Conservation (phyloP, 2,113 vertebrate species). For the Cnemophilus loriae region DNA sequence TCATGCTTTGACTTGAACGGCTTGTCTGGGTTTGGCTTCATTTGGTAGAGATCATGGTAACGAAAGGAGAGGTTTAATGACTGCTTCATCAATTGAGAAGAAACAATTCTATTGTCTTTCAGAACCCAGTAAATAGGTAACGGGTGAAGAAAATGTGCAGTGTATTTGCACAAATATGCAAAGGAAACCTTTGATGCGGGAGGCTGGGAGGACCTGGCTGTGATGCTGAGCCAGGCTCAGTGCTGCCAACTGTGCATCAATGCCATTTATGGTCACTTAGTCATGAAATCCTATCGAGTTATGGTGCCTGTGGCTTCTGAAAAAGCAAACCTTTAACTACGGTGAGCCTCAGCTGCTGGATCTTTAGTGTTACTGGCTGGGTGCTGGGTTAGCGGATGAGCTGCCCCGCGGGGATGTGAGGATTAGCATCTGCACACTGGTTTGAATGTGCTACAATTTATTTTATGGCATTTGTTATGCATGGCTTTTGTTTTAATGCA, state of each 20-base stretch:
- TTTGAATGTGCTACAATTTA: neutral
- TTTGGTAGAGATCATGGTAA: neutral
- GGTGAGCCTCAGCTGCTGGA: neutral
- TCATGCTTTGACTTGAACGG: constrained; percentile 41
- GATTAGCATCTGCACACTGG: neutral
- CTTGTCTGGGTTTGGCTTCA: neutral
- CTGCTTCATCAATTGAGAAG: neutral
- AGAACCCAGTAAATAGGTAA: neutral
- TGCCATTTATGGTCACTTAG: neutral
- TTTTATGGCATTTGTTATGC: neutral
- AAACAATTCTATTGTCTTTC: constrained; percentile 7
- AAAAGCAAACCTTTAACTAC: neutral
- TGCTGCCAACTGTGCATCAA: neutral
- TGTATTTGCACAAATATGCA: too few species aligned
- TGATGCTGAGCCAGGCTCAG: neutral
- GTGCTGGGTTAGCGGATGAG: neutral
- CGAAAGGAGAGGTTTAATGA: neutral
- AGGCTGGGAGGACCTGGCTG: neutral
- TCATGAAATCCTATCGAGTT: neutral
- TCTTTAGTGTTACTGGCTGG: neutral
- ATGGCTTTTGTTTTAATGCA: constrained; percentile 13
- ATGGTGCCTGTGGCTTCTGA: neutral
- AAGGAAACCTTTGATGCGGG: neutral
- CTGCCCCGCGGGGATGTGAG: neutral
- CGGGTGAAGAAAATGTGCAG: neutral